Evolutionary conservation across 1,140 invertebrate genomes (phyloP), one percentile per base, ranked within the genome.

Genomic region (Kradibia gibbosae): DNA sequence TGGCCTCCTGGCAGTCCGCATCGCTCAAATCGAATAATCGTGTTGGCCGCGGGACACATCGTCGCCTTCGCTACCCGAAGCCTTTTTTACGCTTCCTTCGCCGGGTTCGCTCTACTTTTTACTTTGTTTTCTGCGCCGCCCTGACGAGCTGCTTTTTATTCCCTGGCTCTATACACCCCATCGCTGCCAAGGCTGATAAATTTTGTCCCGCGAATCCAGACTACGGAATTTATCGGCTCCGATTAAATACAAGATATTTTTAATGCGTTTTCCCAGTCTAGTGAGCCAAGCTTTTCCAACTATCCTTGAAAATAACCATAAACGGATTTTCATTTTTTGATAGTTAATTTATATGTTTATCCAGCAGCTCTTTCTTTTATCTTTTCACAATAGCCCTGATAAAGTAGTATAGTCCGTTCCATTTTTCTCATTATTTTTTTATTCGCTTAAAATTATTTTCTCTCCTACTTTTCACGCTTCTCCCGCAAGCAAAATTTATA

Each of bases 11-110:
- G 42, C 31, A 42, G 80, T 78, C 82, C 76, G 80, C 84, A 50
- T 70, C 71, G 39, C 75, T 76, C 82, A 84, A 85, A 85, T 84
- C 74, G 80, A 84, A 82, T 85, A 83, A 83, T 81, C 85, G 81
- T 85, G 83, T 83, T 45, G 60, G 71, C 77, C 73, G 76, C 77
- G 48, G 55, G 81, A 78, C 65, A 78, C 22, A 20, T 53, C 34
- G 57, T 70, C 73, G 48, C 67, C 50, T 53, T 42, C 60, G 25
- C 39, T n/a, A n/a, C 36, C 22, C 20, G 15, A 36, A 55, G 25
- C 34, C 25, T n/a, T 15, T 48, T 77, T 65, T 75, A 57, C 76
- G 42, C 45, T 57, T 45, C 45, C 28, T 60, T 71, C 17, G 8
- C 55, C 55, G 8, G 4, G 13, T 20, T 67, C 17, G 31, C 62